Conservation (phyloP, 2,888 invertebrate genomes). For the Synergus japonicus region DNA sequence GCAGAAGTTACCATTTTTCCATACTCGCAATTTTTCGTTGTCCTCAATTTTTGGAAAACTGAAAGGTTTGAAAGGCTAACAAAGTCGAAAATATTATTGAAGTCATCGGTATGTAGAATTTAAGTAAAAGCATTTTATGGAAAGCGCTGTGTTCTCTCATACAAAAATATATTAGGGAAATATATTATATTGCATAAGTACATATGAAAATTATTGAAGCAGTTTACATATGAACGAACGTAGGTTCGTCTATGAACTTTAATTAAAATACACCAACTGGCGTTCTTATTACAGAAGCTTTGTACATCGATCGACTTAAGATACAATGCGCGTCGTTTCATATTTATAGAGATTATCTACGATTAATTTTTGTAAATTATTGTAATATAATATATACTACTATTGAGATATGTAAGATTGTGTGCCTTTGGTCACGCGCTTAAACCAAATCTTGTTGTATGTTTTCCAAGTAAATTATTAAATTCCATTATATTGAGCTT, state of each 20-base stretch:
- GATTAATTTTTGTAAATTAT: conserved; percentile 72
- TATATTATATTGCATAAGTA: not conserved
- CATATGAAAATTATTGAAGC: not conserved
- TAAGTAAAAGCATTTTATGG: conserved; percentile 18
- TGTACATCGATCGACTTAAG: conserved; percentile 44
- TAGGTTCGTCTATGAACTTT: not conserved
- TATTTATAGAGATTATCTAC: conserved; percentile 63
- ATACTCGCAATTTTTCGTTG: not conserved
- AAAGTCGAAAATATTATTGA: conserved; percentile 10
- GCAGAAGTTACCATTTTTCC: not conserved
- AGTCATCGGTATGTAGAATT: conserved; percentile 1
- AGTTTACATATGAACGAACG: conserved; percentile 36
- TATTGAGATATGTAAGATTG: conserved; percentile 64
- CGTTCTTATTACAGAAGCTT: conserved; percentile 21
- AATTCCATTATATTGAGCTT: conserved; percentile 59
- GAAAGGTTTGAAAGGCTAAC: not conserved
- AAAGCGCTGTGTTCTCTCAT: conserved; percentile 15
- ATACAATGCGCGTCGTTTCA: conserved; percentile 55
- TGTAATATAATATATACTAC: conserved; percentile 66
- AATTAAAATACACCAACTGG: conserved; percentile 1
- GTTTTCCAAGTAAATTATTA: conserved; percentile 74
- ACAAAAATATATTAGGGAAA: conserved; percentile 2
- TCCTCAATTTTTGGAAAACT: not conserved
- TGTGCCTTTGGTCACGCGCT: conserved; percentile 76
- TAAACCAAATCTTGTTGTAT: conserved; percentile 75